Evolutionary conservation across 2,888 invertebrate species (phyloP).

Genomic region (Rosalia funebris): DNA sequence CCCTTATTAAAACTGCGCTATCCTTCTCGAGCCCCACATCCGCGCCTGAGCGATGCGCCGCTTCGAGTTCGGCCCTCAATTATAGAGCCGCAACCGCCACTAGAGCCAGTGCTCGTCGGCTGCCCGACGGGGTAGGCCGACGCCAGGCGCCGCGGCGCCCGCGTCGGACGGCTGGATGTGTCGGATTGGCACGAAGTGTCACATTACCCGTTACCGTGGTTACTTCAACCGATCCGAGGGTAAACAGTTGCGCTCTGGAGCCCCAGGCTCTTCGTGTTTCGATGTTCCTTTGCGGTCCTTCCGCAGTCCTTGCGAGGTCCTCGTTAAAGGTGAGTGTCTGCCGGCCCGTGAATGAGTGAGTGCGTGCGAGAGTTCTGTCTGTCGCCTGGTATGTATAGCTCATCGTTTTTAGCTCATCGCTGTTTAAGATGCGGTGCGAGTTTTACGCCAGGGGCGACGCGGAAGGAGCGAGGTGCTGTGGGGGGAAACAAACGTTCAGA

Average conservation of each 20-base stretch:
- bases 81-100: conserved; percentile 22
- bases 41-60: conserved; percentile 21
- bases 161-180: background rate
- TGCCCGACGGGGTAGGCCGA: conserved; percentile 29
- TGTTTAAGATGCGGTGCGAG: too few species aligned
- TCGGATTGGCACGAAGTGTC: conserved; percentile 31
- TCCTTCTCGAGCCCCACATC: conserved; percentile 7
- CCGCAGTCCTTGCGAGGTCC: conserved; percentile 33
- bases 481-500: too few species aligned
- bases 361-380: conserved; percentile 1
- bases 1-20: conserved; percentile 39
- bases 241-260: conserved; percentile 42
- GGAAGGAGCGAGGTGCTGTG: too few species aligned
- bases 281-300: conserved; percentile 35
- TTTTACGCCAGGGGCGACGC: too few species aligned
- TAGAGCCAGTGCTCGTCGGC: too few species aligned
- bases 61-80: conserved; percentile 17
- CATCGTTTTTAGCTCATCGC: too few species aligned
- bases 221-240: conserved; percentile 39
- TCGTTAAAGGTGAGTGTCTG: conserved; percentile 15
- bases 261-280: conserved; percentile 30
- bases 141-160: conserved; percentile 37
- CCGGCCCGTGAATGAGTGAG: background rate
- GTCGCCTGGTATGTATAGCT: too few species aligned
- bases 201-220: conserved; percentile 46